Percentiles rank a stretch among this genome's conserved stretches.
phyloP scores from a whole-genome alignment of 2,113 vertebrate genomes.

The Eudyptes chrysolophus region DNA sequence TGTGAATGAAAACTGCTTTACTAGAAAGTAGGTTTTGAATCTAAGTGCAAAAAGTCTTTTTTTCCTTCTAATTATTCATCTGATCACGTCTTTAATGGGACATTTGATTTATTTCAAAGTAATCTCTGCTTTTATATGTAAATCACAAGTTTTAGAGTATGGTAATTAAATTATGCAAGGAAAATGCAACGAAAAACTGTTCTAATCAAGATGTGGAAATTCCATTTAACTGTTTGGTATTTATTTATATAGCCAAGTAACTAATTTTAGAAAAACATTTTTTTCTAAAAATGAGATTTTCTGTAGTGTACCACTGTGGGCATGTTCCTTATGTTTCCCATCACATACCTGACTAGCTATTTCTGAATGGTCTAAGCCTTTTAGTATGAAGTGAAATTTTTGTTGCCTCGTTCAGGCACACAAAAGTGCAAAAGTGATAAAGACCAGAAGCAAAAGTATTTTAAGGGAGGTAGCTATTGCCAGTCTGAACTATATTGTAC shows the following conservation, averaged over 20 bases:
- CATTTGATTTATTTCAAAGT: conserved; percentile 51
- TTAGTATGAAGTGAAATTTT: neutral
- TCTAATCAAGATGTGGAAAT: conserved; percentile 22
- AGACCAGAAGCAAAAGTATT: neutral
- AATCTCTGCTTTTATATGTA: conserved; percentile 56
- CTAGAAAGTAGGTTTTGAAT: conserved; percentile 14
- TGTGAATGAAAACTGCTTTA: neutral
- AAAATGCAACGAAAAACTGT: neutral
- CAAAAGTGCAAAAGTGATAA: neutral
- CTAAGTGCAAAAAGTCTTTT: neutral
- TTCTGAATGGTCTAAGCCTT: neutral
- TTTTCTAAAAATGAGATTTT: neutral
- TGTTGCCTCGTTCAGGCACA: neutral
- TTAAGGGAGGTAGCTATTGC: neutral
- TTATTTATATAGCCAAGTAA: neutral
- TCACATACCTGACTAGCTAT: neutral
- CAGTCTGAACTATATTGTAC: neutral
- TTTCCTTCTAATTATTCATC: conserved; percentile 37
- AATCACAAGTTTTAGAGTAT: neutral
- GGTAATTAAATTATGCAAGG: conserved; percentile 35
- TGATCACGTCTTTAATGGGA: conserved; percentile 12
- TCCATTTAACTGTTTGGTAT: neutral
- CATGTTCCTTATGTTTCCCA: neutral
- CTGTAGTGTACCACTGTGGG: neutral
- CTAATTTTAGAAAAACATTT: neutral